A percentile compares a stretch with the other conserved stretches of the same genome.
phyloP scores from a whole-genome alignment of 2,797 vertebrate species.

The Acrossocheilus fasciatus region DNA sequence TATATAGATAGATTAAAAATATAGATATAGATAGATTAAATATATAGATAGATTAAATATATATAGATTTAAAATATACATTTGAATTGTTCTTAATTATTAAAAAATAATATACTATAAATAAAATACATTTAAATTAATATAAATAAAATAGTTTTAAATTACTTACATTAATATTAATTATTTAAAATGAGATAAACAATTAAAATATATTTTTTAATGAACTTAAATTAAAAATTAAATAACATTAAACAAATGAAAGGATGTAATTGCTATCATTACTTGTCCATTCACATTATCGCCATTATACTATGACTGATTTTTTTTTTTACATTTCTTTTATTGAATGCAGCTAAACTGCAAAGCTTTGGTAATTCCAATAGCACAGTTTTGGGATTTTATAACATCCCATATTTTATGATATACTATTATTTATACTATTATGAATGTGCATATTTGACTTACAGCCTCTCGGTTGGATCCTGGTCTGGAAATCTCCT shows the following conservation, averaged over 20 bases:
- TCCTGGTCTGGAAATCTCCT: constrained; percentile 82
- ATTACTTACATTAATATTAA: not conserved
- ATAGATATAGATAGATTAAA: not conserved
- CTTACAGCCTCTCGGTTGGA: constrained; percentile 89
- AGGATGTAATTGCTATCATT: not conserved
- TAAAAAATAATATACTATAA: no score
- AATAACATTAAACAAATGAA: not conserved
- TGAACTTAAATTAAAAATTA: not conserved
- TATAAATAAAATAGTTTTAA: not conserved
- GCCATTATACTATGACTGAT: not conserved
- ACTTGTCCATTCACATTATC: no score
- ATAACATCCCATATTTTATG: not conserved
- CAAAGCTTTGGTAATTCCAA: not conserved
- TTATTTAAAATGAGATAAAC: not conserved
- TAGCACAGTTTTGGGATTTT: not conserved
- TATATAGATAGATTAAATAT: not conserved
- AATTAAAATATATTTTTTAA: not conserved
- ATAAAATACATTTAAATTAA: no score
- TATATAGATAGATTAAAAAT: not conserved
- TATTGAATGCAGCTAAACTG: not conserved
- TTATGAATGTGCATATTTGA: constrained; percentile 56
- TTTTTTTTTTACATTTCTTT: not conserved
- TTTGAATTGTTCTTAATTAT: no score
- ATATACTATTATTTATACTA: not conserved
- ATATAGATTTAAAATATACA: not conserved